Evolutionary conservation across 1,140 invertebrate genomes (phyloP).

Genomic region (Lerema accius): DNA sequence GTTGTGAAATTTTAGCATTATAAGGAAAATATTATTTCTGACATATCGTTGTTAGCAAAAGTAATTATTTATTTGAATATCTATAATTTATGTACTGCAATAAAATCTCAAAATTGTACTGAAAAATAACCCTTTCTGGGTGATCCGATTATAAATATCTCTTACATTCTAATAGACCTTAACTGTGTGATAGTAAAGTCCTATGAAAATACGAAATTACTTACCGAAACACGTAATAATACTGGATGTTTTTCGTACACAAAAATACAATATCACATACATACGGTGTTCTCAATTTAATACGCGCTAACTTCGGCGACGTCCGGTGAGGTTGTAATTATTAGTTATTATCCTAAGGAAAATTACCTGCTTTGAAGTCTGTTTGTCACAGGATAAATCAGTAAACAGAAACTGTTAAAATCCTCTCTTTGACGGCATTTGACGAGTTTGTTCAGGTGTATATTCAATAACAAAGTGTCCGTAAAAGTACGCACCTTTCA

Average conservation of each 20-base stretch:
- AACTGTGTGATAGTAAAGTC: too few species aligned
- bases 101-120: too few species aligned
- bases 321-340: slow-evolving; percentile 38
- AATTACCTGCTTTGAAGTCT: slow-evolving; percentile 65
- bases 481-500: slow-evolving; percentile 34
- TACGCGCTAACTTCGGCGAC: slow-evolving; percentile 5
- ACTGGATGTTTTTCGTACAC: too few species aligned
- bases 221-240: too few species aligned
- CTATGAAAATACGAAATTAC: too few species aligned
- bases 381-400: slow-evolving; percentile 70
- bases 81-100: too few species aligned
- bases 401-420: slow-evolving; percentile 76
- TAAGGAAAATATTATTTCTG: not conserved
- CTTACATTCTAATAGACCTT: too few species aligned
- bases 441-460: slow-evolving; percentile 70
- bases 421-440: slow-evolving; percentile 57
- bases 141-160: too few species aligned
- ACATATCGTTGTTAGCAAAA: not conserved
- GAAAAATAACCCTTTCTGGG: too few species aligned
- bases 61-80: too few species aligned
- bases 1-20: slow-evolving; percentile 3
- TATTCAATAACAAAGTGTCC: slow-evolving; percentile 22
- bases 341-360: slow-evolving; percentile 49
- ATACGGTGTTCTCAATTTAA: too few species aligned
- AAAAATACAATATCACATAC: too few species aligned